Evolutionary conservation across 2,888 invertebrate species (phyloP).

Genomic region (Ligdia adustata): DNA sequence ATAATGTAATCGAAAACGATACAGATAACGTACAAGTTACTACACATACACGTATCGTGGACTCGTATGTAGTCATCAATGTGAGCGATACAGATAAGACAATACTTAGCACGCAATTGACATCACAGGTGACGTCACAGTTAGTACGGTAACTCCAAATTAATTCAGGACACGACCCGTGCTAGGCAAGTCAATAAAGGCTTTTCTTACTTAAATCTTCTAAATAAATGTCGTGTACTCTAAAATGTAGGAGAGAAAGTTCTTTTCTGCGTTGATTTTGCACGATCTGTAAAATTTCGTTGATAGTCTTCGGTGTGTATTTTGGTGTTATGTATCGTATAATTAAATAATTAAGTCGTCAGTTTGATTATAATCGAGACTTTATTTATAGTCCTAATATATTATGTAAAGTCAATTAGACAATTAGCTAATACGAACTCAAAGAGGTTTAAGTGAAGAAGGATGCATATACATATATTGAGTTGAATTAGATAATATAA

Average conservation of each 20-base stretch:
- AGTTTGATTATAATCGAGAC: too few relatives aligned
- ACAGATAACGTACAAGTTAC: conserved; percentile 10
- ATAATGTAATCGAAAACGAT: neutral
- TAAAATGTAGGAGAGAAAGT: conserved; percentile 6
- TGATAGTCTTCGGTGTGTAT: too few relatives aligned
- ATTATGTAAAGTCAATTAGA: too few relatives aligned
- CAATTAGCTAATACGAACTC: too few relatives aligned
- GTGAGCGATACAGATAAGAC: conserved; percentile 7
- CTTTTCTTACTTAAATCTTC: conserved; percentile 41
- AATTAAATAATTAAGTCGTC: too few relatives aligned
- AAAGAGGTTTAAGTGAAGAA: too few relatives aligned
- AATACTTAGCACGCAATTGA: neutral
- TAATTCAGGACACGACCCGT: conserved; percentile 53
- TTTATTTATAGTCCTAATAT: too few relatives aligned
- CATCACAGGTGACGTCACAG: conserved; percentile 4
- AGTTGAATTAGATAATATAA: too few relatives aligned
- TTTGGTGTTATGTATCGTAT: too few relatives aligned
- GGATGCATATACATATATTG: too few relatives aligned
- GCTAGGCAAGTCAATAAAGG: conserved; percentile 44
- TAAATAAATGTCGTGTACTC: conserved; percentile 27
- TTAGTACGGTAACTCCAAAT: conserved; percentile 32
- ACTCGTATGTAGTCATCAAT: conserved; percentile 7
- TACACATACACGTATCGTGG: neutral
- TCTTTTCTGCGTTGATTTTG: neutral
- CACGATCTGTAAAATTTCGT: neutral